Evolutionary conservation across 2,113 vertebrate genomes (phyloP), one percentile per base, ranked within the genome.

Genomic region (Anseranas semipalmata): DNA sequence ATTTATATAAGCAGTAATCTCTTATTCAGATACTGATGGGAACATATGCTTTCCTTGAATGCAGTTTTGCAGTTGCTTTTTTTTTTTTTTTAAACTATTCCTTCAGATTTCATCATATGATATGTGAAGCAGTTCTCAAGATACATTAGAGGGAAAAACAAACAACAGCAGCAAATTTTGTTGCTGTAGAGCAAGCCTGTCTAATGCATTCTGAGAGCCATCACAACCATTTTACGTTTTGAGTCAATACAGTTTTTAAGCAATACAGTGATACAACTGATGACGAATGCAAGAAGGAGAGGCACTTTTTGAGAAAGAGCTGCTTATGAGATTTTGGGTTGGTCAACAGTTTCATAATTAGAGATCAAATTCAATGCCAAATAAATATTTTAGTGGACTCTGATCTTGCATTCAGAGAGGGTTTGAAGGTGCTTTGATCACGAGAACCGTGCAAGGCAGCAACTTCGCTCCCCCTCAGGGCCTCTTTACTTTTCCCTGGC

Each of bases 301-400:
- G 52, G 7, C 3, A 13, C 14, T 48, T 88, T 48, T 28, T n/a
- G 46, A 91, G 30, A 85, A 84, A 60, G 7, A 12, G 33, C 24
- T 66, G 50, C 67, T 56, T 66, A 15, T 62, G 46, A 90, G 48
- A 91, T 82, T 93, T 73, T 73, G 45, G 8, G 28, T 63, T 91
- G 30, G 39, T 79, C 84, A 89, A 28, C 10, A 73, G 32, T 85
- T 90, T 82, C 15, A 9, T 16, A 91, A 85, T 17, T 22, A n/a
- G 45, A 87, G 35, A 92, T 93, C 35, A 89, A 70, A 91, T 91
- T 82, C 85, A 87, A 18, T 66, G 58, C 41, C 66, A 91, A 82
- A 76, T 50, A 81, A 56, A 25, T 76, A 85, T 53, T 84, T 58
- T 73, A 72, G 70, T 35, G 56, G 70, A 91, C 56, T 77, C 85